Percentiles rank a stretch among this genome's conserved stretches.
Conservation (phyloP, 2,797 vertebrate species). For the Sebastes iracundus region DNA sequence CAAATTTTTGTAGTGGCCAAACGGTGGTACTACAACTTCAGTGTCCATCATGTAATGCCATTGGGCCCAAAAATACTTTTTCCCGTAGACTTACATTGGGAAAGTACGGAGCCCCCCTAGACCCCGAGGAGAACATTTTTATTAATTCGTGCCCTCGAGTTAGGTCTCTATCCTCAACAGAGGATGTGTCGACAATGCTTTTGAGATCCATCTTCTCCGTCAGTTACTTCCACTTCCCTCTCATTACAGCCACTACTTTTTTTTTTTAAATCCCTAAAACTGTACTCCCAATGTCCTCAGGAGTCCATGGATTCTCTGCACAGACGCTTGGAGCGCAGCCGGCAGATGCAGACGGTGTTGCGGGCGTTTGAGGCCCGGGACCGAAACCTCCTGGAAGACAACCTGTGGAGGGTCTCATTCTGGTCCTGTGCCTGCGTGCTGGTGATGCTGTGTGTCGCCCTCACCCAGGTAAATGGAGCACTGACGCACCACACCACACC, state of each 20-base stretch:
- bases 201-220: neutral
- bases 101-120: too few relatives aligned
- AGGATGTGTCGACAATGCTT: neutral
- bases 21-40: too few relatives aligned
- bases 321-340: slow-evolving; percentile 86
- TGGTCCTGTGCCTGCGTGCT: slow-evolving; percentile 89
- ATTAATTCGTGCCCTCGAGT: accelerated
- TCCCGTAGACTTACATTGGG: too few relatives aligned
- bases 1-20: too few relatives aligned
- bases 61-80: too few relatives aligned
- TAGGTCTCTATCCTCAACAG: neutral
- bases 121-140: too few relatives aligned
- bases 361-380: slow-evolving; percentile 92
- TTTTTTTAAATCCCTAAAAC: neutral
- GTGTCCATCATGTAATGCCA: too few relatives aligned
- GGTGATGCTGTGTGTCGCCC: slow-evolving; percentile 88
- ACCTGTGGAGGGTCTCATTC: slow-evolving; percentile 90
- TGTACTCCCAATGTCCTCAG: slow-evolving; percentile 59
- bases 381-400: slow-evolving; percentile 90
- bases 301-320: slow-evolving; percentile 90
- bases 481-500: neutral
- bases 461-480: slow-evolving; percentile 83
- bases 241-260: neutral
- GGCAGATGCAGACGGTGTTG: slow-evolving; percentile 89
- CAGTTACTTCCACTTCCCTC: neutral